These are phyloP conservation scores for Helicoverpa armigera DNA, from an alignment of 1,140 invertebrate species.

Conservation along the genomic window DNA sequence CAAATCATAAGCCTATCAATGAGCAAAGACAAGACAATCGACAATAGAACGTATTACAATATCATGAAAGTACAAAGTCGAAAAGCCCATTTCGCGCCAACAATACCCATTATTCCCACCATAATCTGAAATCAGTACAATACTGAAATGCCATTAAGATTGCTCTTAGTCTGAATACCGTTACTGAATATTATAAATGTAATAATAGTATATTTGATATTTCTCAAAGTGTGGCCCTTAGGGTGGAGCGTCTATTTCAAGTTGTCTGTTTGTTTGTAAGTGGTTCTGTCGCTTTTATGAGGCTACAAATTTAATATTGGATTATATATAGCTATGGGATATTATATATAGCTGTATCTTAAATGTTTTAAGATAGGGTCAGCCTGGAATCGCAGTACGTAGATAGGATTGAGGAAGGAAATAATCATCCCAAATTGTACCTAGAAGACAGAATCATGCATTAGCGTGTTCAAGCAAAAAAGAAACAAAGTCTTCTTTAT, in stretches of 20 bases:
- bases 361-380: too few species aligned
- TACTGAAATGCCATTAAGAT: slow-evolving; percentile 27
- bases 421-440: too few species aligned
- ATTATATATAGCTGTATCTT: too few species aligned
- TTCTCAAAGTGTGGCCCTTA: slow-evolving; percentile 27
- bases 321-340: too few species aligned
- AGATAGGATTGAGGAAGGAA: too few species aligned
- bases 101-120: not conserved
- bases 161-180: slow-evolving; percentile 14
- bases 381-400: too few species aligned
- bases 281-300: not conserved
- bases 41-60: not conserved
- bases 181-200: slow-evolving; percentile 14
- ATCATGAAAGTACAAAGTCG: not conserved
- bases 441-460: too few species aligned
- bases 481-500: too few species aligned
- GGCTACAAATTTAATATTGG: not conserved
- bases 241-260: not conserved
- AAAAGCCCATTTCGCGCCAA: slow-evolving; percentile 14
- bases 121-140: slow-evolving; percentile 3
- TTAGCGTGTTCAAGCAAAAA: too few species aligned
- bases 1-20: too few species aligned
- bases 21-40: too few species aligned
- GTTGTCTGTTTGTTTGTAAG: slow-evolving; percentile 6
- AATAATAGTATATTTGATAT: slow-evolving; percentile 27